phyloP scores from a whole-genome alignment of 2,888 invertebrate genomes.

The Apamea sordens region DNA sequence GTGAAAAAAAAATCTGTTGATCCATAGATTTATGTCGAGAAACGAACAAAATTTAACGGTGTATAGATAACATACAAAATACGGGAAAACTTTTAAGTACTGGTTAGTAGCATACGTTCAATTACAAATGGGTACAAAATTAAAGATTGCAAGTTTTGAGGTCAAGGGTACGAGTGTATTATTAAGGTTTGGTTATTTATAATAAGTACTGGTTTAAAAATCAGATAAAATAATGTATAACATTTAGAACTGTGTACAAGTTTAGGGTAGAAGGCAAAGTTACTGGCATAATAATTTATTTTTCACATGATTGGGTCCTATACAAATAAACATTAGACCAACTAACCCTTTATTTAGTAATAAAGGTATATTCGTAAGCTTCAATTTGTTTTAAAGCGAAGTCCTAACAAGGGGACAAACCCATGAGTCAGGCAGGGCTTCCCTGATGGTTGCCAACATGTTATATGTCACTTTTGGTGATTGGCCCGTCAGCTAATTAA shows the following conservation, averaged over 20 bases:
- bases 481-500: slow-evolving; percentile 19
- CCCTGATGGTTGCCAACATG: slow-evolving; percentile 42
- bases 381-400: slow-evolving; percentile 11
- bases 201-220: slow-evolving; percentile 1
- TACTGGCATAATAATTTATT: neutral
- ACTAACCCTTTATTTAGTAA: neutral
- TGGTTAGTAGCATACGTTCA: neutral
- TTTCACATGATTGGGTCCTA: slow-evolving; percentile 8
- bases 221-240: slow-evolving; percentile 20
- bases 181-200: slow-evolving; percentile 3
- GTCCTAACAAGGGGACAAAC: slow-evolving; percentile 66
- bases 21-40: no score
- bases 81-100: neutral
- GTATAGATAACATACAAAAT: no score
- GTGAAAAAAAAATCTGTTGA: no score
- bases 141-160: slow-evolving; percentile 4
- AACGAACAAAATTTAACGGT: no score
- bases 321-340: slow-evolving; percentile 9
- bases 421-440: slow-evolving; percentile 75
- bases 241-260: neutral
- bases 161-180: slow-evolving; percentile 2
- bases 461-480: slow-evolving; percentile 23
- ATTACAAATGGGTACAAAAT: neutral
- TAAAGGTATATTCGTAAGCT: slow-evolving; percentile 3
- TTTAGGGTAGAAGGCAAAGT: neutral